Evolutionary conservation across 2,888 invertebrate genomes (phyloP).

Genomic region (Macaria notata): DNA sequence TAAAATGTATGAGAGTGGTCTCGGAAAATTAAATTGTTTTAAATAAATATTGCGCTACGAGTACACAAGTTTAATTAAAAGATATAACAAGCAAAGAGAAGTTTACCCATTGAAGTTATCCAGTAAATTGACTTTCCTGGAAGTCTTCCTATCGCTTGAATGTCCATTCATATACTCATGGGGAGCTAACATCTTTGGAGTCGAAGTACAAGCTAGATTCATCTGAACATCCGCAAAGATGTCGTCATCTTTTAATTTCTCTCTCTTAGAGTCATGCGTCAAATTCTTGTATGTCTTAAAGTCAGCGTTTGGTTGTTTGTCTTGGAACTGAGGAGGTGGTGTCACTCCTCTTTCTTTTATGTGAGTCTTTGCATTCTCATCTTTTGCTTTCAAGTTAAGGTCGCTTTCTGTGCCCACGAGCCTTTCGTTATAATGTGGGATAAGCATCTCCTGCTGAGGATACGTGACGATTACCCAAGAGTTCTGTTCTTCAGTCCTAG

Average conservation of each 20-base stretch:
- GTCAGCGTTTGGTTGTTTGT: constrained; percentile 64
- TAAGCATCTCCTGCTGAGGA: constrained; percentile 67
- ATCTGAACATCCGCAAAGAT: constrained; percentile 70
- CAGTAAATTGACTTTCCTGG: constrained; percentile 62
- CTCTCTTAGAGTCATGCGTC: constrained; percentile 71
- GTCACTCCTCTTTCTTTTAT: constrained; percentile 61
- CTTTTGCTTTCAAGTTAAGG: constrained; percentile 48
- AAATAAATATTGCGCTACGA: too few relatives aligned
- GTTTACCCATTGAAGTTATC: constrained; percentile 76
- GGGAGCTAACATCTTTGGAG: constrained; percentile 75
- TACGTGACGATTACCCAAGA: constrained; percentile 73
- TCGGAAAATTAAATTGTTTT: too few relatives aligned
- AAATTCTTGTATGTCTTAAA: constrained; percentile 61
- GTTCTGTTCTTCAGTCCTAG: constrained; percentile 62
- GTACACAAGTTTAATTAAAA: too few relatives aligned
- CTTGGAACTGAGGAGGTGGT: constrained; percentile 76
- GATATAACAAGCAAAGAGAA: not conserved
- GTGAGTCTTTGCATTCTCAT: constrained; percentile 44
- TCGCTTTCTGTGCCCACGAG: constrained; percentile 57
- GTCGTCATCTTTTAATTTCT: constrained; percentile 72
- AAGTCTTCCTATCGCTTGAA: constrained; percentile 53
- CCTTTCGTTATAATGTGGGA: constrained; percentile 72
- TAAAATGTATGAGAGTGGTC: too few relatives aligned
- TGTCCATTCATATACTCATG: constrained; percentile 62
- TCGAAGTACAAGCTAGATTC: constrained; percentile 73